A percentile compares a stretch with the other conserved stretches of the same genome.
Conservation (phyloP, 2,113 vertebrate species). For the Heliornis fulica region DNA sequence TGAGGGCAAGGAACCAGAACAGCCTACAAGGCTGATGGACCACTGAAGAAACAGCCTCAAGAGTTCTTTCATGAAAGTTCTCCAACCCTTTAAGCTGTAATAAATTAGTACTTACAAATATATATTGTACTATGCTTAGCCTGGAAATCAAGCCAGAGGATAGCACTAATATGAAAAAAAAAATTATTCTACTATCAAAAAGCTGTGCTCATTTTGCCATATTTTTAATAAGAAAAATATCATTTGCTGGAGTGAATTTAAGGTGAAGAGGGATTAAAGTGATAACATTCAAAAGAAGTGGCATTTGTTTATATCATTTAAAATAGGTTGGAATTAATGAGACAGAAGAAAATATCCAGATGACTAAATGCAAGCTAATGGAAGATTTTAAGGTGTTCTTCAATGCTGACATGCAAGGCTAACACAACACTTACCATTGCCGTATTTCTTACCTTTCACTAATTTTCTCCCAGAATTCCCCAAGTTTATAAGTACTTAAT, state of each 20-base stretch:
- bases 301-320: background rate
- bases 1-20: constrained; percentile 53
- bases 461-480: background rate
- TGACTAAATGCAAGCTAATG: background rate
- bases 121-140: background rate
- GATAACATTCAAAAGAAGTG: background rate
- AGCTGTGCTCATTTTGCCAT: background rate
- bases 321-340: background rate
- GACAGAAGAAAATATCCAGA: constrained; percentile 1
- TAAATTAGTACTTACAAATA: constrained; percentile 22
- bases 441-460: background rate
- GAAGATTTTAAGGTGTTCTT: background rate
- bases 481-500: background rate
- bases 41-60: constrained; percentile 15
- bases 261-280: background rate
- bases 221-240: background rate
- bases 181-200: background rate
- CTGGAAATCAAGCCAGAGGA: background rate
- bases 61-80: background rate
- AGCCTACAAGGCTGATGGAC: background rate
- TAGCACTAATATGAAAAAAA: background rate
- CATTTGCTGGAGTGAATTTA: background rate
- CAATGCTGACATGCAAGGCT: background rate
- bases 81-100: background rate
- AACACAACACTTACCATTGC: background rate